A percentile compares a stretch with the other conserved stretches of the same genome.
These are phyloP conservation scores for Plemyria rubiginata DNA, from an alignment of 2,888 invertebrate species.

Conservation along the genomic window DNA sequence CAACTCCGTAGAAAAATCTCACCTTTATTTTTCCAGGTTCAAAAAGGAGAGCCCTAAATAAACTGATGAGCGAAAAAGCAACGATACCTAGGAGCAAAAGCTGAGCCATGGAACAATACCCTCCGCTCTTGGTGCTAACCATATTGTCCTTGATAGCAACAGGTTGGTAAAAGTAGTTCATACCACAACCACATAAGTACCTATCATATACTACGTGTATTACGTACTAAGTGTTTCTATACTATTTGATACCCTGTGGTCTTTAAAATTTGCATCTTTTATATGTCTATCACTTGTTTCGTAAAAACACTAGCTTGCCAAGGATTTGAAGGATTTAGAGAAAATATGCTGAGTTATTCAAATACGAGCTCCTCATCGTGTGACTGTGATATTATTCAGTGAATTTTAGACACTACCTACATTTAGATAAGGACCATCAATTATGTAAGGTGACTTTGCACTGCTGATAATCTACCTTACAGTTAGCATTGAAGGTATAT, in stretches of 20 bases:
- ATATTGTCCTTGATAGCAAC: constrained; percentile 63
- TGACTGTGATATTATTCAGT: neutral
- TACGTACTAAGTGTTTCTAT: constrained; percentile 5
- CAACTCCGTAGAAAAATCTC: neutral
- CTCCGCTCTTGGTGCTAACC: constrained; percentile 55
- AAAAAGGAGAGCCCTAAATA: constrained; percentile 9
- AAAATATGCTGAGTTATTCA: neutral
- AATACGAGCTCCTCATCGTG: neutral
- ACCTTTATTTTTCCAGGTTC: constrained; percentile 36
- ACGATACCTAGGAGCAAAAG: constrained; percentile 32
- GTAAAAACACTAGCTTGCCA: neutral
- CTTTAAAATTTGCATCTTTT: neutral
- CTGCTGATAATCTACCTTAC: neutral
- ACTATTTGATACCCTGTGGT: neutral
- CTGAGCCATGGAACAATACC: constrained; percentile 58
- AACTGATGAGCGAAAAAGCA: constrained; percentile 22
- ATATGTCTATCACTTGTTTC: neutral
- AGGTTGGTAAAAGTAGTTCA: constrained; percentile 57
- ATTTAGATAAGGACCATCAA: neutral
- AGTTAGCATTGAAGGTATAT: neutral
- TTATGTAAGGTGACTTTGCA: neutral
- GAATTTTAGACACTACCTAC: neutral
- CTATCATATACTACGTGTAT: neutral
- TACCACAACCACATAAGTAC: constrained; percentile 20
- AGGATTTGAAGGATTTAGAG: neutral